Percentiles rank a stretch among this genome's conserved stretches.
phyloP scores from a whole-genome alignment of 2,888 invertebrate genomes.

The Azorinus chamasolen region DNA sequence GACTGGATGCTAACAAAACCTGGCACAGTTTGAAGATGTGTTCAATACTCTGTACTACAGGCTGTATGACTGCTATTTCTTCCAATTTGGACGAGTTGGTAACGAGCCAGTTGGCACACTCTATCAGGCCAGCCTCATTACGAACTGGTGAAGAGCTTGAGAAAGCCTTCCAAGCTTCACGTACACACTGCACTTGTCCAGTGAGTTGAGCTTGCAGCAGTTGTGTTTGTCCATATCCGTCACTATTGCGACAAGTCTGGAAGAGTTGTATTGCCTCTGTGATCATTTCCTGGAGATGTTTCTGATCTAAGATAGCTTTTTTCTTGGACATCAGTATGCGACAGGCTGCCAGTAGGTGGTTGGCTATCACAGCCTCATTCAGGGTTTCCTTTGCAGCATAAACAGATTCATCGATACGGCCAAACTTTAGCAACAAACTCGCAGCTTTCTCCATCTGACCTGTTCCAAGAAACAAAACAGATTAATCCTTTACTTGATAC shows the following conservation, averaged over 20 bases:
- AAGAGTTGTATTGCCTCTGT: slow-evolving; percentile 56
- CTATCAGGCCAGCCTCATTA: slow-evolving; percentile 70
- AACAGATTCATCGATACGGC: slow-evolving; percentile 62
- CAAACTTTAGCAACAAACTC: slow-evolving; percentile 64
- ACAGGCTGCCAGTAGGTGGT: slow-evolving; percentile 62
- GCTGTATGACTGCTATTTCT: slow-evolving; percentile 12
- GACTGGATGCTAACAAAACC: slow-evolving; percentile 38
- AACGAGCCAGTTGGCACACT: slow-evolving; percentile 67
- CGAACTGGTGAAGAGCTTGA: slow-evolving; percentile 49
- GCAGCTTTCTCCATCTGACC: slow-evolving; percentile 65
- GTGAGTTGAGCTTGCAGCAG: slow-evolving; percentile 47
- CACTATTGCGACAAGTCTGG: slow-evolving; percentile 38
- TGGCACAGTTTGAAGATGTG: slow-evolving; percentile 57
- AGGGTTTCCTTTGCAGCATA: slow-evolving; percentile 59
- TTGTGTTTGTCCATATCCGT: slow-evolving; percentile 55
- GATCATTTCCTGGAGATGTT: slow-evolving; percentile 26
- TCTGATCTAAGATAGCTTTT: background rate
- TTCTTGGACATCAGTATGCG: slow-evolving; percentile 59
- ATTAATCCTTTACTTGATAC: background rate
- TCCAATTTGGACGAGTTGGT: slow-evolving; percentile 1
- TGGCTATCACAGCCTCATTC: slow-evolving; percentile 62
- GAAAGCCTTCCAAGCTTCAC: slow-evolving; percentile 67
- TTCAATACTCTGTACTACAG: slow-evolving; percentile 58
- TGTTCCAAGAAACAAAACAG: slow-evolving; percentile 55
- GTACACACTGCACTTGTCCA: slow-evolving; percentile 33